phyloP scores from a whole-genome alignment of 2,113 vertebrate species.

The Empidonax traillii region DNA sequence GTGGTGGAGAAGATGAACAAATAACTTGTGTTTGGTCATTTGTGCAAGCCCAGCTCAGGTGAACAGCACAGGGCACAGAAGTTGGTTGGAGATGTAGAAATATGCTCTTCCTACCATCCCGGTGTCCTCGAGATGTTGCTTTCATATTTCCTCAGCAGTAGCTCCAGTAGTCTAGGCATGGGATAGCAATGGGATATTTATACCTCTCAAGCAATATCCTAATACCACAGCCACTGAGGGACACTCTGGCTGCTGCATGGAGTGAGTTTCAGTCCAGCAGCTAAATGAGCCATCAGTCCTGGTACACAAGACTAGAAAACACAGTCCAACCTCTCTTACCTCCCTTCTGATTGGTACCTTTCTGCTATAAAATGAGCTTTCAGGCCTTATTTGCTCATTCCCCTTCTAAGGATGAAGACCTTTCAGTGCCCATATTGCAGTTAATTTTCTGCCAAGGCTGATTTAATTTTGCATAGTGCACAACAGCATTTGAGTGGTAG shows the following conservation, averaged over 20 bases:
- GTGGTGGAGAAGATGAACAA: background rate
- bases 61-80: background rate
- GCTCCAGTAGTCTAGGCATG: background rate
- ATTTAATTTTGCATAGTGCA: background rate
- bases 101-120: background rate
- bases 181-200: background rate
- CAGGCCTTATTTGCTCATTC: background rate
- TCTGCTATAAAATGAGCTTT: background rate
- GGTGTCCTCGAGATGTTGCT: background rate
- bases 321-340: background rate
- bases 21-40: background rate
- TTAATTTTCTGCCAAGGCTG: background rate
- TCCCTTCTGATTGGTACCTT: background rate
- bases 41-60: background rate
- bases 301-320: background rate
- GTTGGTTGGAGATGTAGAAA: background rate
- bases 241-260: rapidly evolving
- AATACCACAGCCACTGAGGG: background rate
- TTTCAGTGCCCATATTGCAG: background rate
- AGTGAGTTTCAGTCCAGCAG: background rate
- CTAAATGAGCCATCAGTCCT: background rate
- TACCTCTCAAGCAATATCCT: background rate
- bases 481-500: background rate
- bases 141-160: background rate
- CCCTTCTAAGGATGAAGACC: background rate